A percentile compares a stretch with the other conserved stretches of the same genome.
These are phyloP conservation scores for Pogonomyrmex barbatus DNA, from an alignment of 1,140 invertebrate genomes.

Conservation along the genomic window DNA sequence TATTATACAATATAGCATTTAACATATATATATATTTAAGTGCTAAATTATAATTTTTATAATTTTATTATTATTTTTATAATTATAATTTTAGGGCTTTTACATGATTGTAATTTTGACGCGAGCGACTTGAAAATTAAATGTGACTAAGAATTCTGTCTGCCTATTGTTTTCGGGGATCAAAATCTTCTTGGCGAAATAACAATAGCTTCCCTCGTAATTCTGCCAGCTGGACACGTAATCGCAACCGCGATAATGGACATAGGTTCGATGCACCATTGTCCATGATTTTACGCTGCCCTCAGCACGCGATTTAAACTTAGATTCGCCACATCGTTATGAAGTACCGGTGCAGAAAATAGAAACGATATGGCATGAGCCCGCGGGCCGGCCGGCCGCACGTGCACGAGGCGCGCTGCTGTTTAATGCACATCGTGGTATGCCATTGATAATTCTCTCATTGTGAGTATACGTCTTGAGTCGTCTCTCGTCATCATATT, in stretches of 20 bases:
- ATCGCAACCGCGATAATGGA: background rate
- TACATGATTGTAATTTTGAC: background rate
- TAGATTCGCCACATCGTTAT: slow-evolving; percentile 36
- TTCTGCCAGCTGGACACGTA: background rate
- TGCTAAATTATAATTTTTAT: too few species aligned
- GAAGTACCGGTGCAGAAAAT: slow-evolving; percentile 56
- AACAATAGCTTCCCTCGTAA: background rate
- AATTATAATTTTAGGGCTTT: too few species aligned
- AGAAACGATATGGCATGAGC: slow-evolving; percentile 52
- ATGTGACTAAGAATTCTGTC: background rate
- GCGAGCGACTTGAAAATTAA: background rate
- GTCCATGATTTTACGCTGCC: slow-evolving; percentile 23
- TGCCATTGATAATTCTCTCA: slow-evolving; percentile 56
- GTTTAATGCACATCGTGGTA: slow-evolving; percentile 55
- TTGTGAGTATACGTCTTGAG: background rate
- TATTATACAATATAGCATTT: too few species aligned
- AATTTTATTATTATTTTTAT: too few species aligned
- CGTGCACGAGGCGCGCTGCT: slow-evolving; percentile 49
- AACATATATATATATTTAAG: too few species aligned
- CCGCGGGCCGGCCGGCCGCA: slow-evolving; percentile 13
- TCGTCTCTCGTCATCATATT: background rate
- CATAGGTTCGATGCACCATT: slow-evolving; percentile 41
- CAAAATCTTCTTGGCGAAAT: background rate
- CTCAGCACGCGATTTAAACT: slow-evolving; percentile 40
- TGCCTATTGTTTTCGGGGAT: background rate